Base-by-base conservation (phyloP, 1,140 invertebrate genomes). In the Drosophila nebulosa region DNA sequence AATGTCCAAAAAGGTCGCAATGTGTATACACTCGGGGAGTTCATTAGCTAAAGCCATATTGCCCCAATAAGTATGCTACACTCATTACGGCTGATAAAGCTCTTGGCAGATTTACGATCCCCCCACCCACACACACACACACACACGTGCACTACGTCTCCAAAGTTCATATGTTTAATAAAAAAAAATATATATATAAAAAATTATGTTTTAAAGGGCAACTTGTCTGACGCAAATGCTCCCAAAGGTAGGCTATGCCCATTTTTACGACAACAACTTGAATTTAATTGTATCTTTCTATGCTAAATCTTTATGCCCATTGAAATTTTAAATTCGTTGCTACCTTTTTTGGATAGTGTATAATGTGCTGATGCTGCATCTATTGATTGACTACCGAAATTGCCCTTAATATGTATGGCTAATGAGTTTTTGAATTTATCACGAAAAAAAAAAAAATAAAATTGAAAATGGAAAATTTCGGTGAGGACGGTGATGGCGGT, bases 361-460 rank as follows among this genome's bases (percentile, higher is more conserved):
- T 46, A 64, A 78, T 80, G 61, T 70, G 75, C 74, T 78, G 71
- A 83, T 78, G 67, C 79, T 63, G 81, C 81, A 66, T 51, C 69
- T 77, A 72, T 66, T 74, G 64, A 65, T 36, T 60, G 70, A 65
- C 69, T 56, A 12, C 22, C 35, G 62, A 67, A 53, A 51, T 30
- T 42, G 26, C 26, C 64, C 71, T 39, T 59, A 70, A 46, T 46
- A 46, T 21, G 39, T 46, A 63, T 50, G 69, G 81, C 80, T 85
- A 85, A 85, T 85, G 81, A 85, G 77, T 85, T 80, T 85, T 69
- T 74, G 80, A 85, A 80, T 86, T 46, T n/a, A 46, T 9, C 3
- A 21, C 39, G 10, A 46, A 18, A 21, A 10, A 18, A 42, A 42
- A 7, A 46, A 10, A 18, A 21, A 14, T 9, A 46, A 18, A 21